A percentile compares a stretch with the other conserved stretches of the same genome.
Conservation (phyloP, 2,113 vertebrate genomes). For the Labeo catla region DNA sequence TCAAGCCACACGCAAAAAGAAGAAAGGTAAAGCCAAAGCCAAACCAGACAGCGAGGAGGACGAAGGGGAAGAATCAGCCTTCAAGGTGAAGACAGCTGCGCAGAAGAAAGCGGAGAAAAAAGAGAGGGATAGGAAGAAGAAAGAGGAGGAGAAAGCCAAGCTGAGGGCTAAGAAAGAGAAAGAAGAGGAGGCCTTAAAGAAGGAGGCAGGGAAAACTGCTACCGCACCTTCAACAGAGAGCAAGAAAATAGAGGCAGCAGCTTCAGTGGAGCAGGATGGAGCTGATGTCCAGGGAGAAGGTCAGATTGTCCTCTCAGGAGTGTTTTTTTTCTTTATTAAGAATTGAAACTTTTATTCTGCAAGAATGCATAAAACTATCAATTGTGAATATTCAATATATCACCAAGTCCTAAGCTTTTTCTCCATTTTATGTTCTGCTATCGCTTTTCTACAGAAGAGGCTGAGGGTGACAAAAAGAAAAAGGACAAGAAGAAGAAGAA, state of each 20-base stretch:
- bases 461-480: constrained; percentile 92
- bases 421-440: not conserved
- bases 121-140: constrained; percentile 92
- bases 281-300: constrained; percentile 79
- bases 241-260: constrained; percentile 59
- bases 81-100: constrained; percentile 94
- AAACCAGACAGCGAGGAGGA: constrained; percentile 75
- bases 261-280: constrained; percentile 78
- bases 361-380: too few species aligned
- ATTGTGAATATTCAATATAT: not conserved
- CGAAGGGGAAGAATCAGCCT: constrained; percentile 78
- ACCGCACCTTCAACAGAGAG: constrained; percentile 42
- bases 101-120: constrained; percentile 99
- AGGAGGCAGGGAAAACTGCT: constrained; percentile 62
- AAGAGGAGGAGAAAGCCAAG: constrained; percentile 87
- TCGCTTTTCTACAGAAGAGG: constrained; percentile 73
- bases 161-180: constrained; percentile 85
- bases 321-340: not conserved
- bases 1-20: constrained; percentile 79
- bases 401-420: not conserved
- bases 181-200: constrained; percentile 76
- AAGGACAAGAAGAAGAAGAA: constrained; percentile 98
- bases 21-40: constrained; percentile 78
- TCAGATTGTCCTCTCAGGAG: constrained; percentile 56
- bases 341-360: too few species aligned